Evolutionary conservation across 1,140 invertebrate species (phyloP).

Genomic region (Scylla paramamosain): DNA sequence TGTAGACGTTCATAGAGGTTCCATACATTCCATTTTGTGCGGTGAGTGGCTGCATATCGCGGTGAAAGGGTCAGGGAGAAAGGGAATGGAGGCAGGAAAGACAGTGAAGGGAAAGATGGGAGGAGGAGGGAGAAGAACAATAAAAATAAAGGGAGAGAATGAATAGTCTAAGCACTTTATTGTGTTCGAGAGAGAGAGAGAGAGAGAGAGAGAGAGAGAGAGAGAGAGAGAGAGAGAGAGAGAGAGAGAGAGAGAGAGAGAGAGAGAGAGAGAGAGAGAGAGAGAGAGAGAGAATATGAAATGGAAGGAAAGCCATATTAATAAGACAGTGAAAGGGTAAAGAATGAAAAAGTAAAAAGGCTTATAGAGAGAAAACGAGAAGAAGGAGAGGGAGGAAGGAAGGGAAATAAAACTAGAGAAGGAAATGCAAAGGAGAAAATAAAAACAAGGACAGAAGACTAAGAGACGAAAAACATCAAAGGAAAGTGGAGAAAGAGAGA

Average conservation of each 20-base stretch:
- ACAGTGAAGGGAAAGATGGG: background rate
- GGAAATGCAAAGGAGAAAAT: background rate
- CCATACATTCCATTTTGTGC: too few relatives aligned
- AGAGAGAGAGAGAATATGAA: background rate
- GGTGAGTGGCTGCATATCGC: too few relatives aligned
- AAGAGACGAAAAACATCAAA: background rate
- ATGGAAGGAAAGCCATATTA: background rate
- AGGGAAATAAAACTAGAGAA: background rate
- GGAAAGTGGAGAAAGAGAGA: background rate
- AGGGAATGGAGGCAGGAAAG: background rate
- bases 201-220: background rate
- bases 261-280: slow-evolving; percentile 16
- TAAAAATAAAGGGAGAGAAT: too few relatives aligned
- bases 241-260: background rate
- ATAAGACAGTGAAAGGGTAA: background rate
- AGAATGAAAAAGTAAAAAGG: background rate
- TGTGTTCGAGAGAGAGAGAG: background rate
- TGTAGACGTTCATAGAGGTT: too few relatives aligned
- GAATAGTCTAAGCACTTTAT: too few relatives aligned
- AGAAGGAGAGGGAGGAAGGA: background rate
- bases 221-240: too few relatives aligned
- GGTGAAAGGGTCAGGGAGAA: too few relatives aligned
- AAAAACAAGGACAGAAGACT: background rate
- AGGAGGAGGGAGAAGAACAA: too few relatives aligned
- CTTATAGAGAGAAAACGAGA: background rate